Conservation (phyloP, 2,113 vertebrate genomes). For the Dendrocopos noguchii region DNA sequence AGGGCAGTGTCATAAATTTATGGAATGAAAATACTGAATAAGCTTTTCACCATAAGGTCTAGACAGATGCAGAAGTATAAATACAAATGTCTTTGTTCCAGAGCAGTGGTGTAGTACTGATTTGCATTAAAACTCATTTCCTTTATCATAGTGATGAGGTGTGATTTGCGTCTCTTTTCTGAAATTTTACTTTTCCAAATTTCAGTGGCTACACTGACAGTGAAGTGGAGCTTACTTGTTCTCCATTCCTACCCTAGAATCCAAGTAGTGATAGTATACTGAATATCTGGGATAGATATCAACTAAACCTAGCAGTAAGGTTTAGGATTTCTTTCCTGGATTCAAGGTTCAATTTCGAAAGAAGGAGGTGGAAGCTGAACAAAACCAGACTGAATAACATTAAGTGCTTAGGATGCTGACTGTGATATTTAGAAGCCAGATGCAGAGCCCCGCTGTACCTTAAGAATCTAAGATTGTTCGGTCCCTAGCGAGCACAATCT, state of each 20-base stretch:
- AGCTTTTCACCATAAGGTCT: neutral
- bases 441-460: neutral
- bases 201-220: neutral
- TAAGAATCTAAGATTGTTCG: neutral
- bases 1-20: neutral
- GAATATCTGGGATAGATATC: neutral
- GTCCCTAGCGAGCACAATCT: accelerated
- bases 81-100: neutral
- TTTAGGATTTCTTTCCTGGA: neutral
- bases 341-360: neutral
- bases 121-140: neutral
- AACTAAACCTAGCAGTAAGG: neutral
- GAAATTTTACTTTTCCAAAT: neutral
- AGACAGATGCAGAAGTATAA: neutral
- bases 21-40: neutral
- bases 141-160: no score
- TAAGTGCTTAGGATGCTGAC: neutral
- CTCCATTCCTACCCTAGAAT: neutral
- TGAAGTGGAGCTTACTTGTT: neutral
- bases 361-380: neutral
- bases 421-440: accelerated
- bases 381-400: neutral
- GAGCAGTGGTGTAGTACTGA: neutral
- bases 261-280: neutral
- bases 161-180: no score